Conservation (phyloP, 2,888 invertebrate genomes). For the Cataglyphis rosenhaueri region DNA sequence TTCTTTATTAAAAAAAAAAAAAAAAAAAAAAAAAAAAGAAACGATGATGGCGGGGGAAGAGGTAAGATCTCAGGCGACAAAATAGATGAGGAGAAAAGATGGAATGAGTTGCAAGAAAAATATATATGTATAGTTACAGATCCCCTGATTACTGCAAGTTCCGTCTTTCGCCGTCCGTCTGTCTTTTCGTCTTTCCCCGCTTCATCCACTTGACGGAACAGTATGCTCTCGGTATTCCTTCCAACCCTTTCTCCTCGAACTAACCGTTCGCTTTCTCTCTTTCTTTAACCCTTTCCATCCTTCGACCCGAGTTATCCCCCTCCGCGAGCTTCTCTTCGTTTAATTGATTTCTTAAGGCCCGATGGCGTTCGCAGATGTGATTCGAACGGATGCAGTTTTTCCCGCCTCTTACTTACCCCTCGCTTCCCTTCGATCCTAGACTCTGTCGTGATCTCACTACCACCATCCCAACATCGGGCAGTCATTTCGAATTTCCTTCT, state of each 20-base stretch:
- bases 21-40: conserved; percentile 53
- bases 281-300: conserved; percentile 70
- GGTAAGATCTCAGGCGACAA: conserved; percentile 66
- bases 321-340: conserved; percentile 73
- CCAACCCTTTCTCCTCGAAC: conserved; percentile 63
- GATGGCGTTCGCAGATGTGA: conserved; percentile 81
- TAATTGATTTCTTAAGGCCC: conserved; percentile 81
- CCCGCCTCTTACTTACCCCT: conserved; percentile 70
- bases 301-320: conserved; percentile 64
- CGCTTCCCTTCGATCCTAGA: conserved; percentile 59
- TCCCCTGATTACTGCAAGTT: conserved; percentile 83
- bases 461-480: conserved; percentile 46
- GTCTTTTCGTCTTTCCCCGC: conserved; percentile 78
- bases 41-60: conserved; percentile 34
- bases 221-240: conserved; percentile 72
- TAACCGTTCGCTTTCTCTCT: conserved; percentile 59
- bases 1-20: conserved; percentile 58
- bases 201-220: conserved; percentile 83
- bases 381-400: conserved; percentile 78
- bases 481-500: conserved; percentile 67
- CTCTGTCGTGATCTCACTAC: conserved; percentile 40
- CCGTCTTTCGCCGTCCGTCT: conserved; percentile 83
- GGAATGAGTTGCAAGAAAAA: conserved; percentile 41
- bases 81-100: conserved; percentile 73
- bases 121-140: conserved; percentile 60